Percentiles rank a stretch among this genome's conserved stretches.
phyloP scores from a whole-genome alignment of 1,140 invertebrate species.

The Metopolophium dirhodum region DNA sequence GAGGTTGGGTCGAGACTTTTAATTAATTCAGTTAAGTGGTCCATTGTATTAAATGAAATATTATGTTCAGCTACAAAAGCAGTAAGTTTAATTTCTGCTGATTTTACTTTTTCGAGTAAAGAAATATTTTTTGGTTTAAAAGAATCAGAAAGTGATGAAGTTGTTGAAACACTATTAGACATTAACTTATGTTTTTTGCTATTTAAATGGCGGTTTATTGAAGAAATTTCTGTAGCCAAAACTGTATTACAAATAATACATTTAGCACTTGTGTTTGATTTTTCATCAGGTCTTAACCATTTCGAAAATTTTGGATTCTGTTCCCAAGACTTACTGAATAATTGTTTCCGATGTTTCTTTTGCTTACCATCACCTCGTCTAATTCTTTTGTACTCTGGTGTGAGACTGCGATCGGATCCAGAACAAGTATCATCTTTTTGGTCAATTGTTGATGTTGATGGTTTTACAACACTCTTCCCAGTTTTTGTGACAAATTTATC shows the following conservation, averaged over 20 bases:
- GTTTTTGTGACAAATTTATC: too few species aligned
- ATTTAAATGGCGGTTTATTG: not conserved
- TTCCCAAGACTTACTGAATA: not conserved
- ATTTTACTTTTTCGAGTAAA: not conserved
- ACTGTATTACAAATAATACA: not conserved
- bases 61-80: not conserved
- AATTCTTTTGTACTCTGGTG: not conserved
- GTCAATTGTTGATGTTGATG: too few species aligned
- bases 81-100: not conserved
- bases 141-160: not conserved
- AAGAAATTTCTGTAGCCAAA: not conserved
- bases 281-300: not conserved
- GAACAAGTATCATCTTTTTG: not conserved
- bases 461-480: too few species aligned
- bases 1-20: not conserved
- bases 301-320: not conserved
- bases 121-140: not conserved
- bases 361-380: not conserved
- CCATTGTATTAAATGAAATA: not conserved
- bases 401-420: not conserved
- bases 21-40: not conserved
- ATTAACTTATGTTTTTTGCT: not conserved
- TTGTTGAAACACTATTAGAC: not conserved
- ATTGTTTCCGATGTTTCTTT: not conserved
- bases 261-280: not conserved